Conservation (phyloP, 2,113 vertebrate genomes). For the Naja naja region DNA sequence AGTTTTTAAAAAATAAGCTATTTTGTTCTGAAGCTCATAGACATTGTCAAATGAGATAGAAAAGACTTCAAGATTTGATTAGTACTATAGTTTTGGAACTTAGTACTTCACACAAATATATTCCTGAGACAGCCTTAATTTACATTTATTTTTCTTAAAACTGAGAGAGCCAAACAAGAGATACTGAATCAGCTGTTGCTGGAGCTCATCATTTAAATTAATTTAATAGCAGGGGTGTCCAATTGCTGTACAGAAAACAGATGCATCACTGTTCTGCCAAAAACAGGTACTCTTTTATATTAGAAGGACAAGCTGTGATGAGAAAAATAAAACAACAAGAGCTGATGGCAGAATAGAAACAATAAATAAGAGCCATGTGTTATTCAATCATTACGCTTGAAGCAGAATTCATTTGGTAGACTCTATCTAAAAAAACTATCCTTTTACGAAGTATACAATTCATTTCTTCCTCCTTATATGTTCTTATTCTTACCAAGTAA, state of each 20-base stretch:
- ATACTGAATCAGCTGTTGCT: background rate
- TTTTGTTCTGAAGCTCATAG: background rate
- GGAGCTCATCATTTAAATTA: background rate
- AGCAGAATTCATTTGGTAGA: background rate
- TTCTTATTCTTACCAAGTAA: background rate
- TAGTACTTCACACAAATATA: background rate
- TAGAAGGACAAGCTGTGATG: background rate
- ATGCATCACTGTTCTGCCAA: background rate
- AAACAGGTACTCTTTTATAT: background rate
- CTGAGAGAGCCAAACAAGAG: background rate
- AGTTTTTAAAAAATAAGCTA: background rate
- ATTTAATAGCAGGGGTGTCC: background rate
- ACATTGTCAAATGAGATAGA: background rate
- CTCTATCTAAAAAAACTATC: background rate
- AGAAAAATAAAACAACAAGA: background rate
- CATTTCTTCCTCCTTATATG: background rate
- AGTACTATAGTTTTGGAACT: background rate
- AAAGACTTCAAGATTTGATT: background rate
- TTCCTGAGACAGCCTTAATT: background rate
- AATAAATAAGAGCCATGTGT: background rate
- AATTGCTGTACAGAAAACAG: background rate
- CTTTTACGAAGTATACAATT: background rate
- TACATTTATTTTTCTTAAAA: background rate
- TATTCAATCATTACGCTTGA: background rate
- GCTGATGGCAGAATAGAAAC: background rate